Percentiles rank a stretch among this genome's conserved stretches.
Conservation (phyloP, 2,113 vertebrate genomes). For the Empidonax alnorum region DNA sequence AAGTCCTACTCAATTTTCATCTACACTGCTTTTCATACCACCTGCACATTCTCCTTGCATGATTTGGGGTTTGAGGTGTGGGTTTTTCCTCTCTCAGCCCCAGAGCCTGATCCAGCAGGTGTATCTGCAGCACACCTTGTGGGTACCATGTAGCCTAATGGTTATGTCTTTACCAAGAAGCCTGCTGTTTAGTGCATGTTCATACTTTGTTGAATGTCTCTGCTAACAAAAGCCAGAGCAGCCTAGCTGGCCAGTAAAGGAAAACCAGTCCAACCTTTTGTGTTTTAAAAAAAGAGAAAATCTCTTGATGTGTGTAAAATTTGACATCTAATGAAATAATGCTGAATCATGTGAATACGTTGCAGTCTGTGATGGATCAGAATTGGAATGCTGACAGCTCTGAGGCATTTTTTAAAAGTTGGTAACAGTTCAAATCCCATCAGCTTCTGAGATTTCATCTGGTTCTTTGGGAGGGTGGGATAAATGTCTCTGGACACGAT, state of each 20-base stretch:
- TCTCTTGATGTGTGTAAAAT: neutral
- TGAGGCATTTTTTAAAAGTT: constrained; percentile 8
- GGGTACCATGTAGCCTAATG: neutral
- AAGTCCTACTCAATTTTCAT: neutral
- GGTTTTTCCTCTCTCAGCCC: neutral
- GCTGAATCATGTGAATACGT: constrained; percentile 2
- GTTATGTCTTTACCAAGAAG: neutral
- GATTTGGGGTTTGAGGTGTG: rapidly evolving
- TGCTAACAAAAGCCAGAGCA: neutral
- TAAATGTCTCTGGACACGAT: constrained; percentile 11
- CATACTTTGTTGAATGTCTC: neutral
- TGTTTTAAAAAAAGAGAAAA: no score
- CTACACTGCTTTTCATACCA: neutral
- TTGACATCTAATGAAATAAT: neutral
- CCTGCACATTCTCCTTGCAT: neutral
- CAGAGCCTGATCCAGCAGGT: neutral
- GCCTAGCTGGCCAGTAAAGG: neutral
- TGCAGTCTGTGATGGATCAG: neutral
- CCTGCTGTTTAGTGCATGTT: neutral
- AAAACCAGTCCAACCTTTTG: neutral
- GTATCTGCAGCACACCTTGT: neutral
- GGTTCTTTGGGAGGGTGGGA: constrained; percentile 31
- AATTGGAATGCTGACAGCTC: constrained; percentile 30
- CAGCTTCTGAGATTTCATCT: constrained; percentile 46
- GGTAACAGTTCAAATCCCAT: constrained; percentile 35